A percentile compares a stretch with the other conserved stretches of the same genome.
Evolutionary conservation across 2,888 invertebrate species (phyloP).

Genomic region (Salpingus planirostris): DNA sequence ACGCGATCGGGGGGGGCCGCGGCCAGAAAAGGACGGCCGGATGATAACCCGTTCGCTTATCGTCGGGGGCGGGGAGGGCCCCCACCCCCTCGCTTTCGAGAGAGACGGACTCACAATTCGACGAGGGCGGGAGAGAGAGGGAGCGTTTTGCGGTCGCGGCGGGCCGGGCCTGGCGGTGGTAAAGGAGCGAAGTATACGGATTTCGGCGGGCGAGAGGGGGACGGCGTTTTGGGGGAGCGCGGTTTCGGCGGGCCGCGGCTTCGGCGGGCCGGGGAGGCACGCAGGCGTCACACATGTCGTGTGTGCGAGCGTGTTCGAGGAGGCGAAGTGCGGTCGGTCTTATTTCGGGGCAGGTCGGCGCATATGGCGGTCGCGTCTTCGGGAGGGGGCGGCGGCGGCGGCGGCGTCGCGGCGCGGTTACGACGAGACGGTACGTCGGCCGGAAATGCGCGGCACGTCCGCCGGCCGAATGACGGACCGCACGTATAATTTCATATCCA

Average conservation of each 20-base stretch:
- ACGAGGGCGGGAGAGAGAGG: constrained; percentile 48
- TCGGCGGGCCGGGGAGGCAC: constrained; percentile 15
- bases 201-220: constrained; percentile 24
- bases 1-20: constrained; percentile 23
- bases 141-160: constrained; percentile 47
- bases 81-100: constrained; percentile 44
- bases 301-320: no score
- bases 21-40: constrained; percentile 25
- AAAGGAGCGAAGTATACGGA: constrained; percentile 33
- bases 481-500: no score
- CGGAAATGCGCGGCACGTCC: no score
- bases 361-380: no score
- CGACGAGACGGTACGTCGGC: no score
- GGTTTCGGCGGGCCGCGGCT: background rate
- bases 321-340: no score
- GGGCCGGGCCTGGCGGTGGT: constrained; percentile 46
- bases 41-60: constrained; percentile 31
- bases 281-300: constrained; percentile 39
- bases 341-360: no score
- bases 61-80: no score
- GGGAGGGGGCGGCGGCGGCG: no score
- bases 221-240: background rate
- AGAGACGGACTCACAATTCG: constrained; percentile 34
- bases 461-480: no score
- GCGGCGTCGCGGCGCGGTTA: no score